A percentile compares a stretch with the other conserved stretches of the same genome.
phyloP scores from a whole-genome alignment of 2,888 invertebrate genomes.

The Acanthopleura granulata region DNA sequence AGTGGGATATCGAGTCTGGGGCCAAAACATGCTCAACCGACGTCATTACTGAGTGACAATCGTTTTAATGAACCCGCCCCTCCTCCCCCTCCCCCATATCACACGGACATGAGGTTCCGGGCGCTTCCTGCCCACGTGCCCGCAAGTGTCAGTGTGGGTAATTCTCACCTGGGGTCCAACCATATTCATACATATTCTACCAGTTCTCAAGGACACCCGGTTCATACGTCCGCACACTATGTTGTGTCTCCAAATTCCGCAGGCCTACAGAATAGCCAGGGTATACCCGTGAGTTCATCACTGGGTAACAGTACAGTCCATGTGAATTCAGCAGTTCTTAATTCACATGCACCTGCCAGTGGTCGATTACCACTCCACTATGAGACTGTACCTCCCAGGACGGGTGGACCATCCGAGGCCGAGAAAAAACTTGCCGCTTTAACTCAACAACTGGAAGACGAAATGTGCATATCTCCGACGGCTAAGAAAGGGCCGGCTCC shows the following conservation, averaged over 20 bases:
- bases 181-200: conserved; percentile 4
- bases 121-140: conserved; percentile 42
- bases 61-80: conserved; percentile 58
- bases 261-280: conserved; percentile 3
- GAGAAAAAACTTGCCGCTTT: conserved; percentile 62
- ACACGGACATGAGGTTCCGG: conserved; percentile 49
- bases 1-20: conserved; percentile 20
- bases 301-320: background rate
- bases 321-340: background rate
- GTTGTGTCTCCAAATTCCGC: conserved; percentile 1
- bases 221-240: background rate
- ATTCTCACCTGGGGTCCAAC: background rate
- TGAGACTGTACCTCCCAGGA: conserved; percentile 38
- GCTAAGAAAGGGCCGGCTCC: conserved; percentile 23
- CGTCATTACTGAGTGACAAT: conserved; percentile 39
- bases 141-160: conserved; percentile 26
- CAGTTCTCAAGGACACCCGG: conserved; percentile 6
- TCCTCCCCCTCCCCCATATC: conserved; percentile 40
- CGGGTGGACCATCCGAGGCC: conserved; percentile 48
- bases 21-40: conserved; percentile 7
- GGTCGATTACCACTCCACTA: conserved; percentile 50
- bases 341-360: conserved; percentile 42
- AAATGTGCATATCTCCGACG: conserved; percentile 45
- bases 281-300: conserved; percentile 14
- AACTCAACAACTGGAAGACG: conserved; percentile 61